Evolutionary conservation across 2,113 vertebrate genomes (phyloP).

Genomic region (Phocoena sinus): DNA sequence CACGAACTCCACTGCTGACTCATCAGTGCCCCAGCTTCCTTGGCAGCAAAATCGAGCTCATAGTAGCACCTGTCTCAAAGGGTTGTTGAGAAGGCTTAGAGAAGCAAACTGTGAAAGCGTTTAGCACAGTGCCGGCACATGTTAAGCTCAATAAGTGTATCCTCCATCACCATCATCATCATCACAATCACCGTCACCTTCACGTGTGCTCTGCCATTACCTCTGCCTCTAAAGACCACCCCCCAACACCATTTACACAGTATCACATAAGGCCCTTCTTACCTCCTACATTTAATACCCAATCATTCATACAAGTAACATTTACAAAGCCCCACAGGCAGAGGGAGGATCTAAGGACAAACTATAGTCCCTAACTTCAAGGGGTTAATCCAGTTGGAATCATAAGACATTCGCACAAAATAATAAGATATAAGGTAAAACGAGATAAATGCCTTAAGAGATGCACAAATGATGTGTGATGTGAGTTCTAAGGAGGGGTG

Average conservation of each 20-base stretch:
- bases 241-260: neutral
- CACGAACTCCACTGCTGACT: neutral
- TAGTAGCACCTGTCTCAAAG: neutral
- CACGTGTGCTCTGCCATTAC: fast-evolving
- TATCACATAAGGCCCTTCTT: neutral
- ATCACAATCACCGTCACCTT: neutral
- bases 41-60: neutral
- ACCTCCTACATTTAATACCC: neutral
- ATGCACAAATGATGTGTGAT: neutral
- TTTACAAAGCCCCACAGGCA: neutral
- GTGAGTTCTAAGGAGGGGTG: neutral
- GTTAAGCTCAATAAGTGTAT: fast-evolving
- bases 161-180: neutral
- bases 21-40: neutral
- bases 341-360: neutral
- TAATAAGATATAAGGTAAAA: neutral
- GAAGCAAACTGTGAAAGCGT: neutral
- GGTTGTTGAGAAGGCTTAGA: neutral
- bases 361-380: neutral
- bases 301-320: neutral
- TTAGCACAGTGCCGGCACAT: neutral
- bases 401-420: neutral
- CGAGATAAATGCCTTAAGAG: neutral
- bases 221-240: neutral
- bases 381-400: neutral